These are phyloP conservation scores for Hedya salicella DNA, from an alignment of 2,888 invertebrate genomes.

Conservation along the genomic window DNA sequence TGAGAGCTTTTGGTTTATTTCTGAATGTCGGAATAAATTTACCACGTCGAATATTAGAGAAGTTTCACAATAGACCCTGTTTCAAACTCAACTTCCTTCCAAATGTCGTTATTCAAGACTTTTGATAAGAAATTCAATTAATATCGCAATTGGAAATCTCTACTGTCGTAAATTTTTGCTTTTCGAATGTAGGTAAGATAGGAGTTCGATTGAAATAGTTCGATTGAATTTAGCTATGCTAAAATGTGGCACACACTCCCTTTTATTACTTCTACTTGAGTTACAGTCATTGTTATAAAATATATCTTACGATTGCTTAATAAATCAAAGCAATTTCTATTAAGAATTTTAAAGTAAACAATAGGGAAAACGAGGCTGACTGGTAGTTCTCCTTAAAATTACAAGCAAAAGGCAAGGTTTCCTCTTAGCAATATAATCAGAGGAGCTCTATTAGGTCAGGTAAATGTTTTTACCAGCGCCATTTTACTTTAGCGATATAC, in stretches of 20 bases:
- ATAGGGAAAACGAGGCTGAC: neutral
- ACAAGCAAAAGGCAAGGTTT: slow-evolving; percentile 5
- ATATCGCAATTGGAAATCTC: slow-evolving; percentile 68
- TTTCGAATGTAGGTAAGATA: slow-evolving; percentile 14
- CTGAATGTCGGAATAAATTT: slow-evolving; percentile 74
- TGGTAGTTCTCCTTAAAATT: neutral
- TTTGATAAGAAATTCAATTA: slow-evolving; percentile 78
- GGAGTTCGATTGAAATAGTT: slow-evolving; percentile 1
- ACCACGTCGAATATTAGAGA: slow-evolving; percentile 76
- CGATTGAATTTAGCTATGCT: neutral
- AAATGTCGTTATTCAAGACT: slow-evolving; percentile 77
- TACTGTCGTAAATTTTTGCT: slow-evolving; percentile 51
- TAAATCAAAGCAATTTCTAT: slow-evolving; percentile 3
- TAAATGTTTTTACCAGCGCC: slow-evolving; percentile 36
- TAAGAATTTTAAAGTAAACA: neutral
- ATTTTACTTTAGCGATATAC: slow-evolving; percentile 31
- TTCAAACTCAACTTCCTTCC: slow-evolving; percentile 62
- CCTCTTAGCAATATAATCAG: slow-evolving; percentile 30
- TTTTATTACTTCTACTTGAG: neutral
- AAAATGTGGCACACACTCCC: neutral
- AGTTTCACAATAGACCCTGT: slow-evolving; percentile 76
- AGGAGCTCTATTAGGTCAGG: slow-evolving; percentile 30
- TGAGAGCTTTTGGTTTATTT: slow-evolving; percentile 67
- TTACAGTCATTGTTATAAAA: neutral
- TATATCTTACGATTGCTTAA: neutral